Evolutionary conservation across 2,113 vertebrate genomes (phyloP), one percentile per base, ranked within the genome.

Genomic region (Cochlearius cochlearius): DNA sequence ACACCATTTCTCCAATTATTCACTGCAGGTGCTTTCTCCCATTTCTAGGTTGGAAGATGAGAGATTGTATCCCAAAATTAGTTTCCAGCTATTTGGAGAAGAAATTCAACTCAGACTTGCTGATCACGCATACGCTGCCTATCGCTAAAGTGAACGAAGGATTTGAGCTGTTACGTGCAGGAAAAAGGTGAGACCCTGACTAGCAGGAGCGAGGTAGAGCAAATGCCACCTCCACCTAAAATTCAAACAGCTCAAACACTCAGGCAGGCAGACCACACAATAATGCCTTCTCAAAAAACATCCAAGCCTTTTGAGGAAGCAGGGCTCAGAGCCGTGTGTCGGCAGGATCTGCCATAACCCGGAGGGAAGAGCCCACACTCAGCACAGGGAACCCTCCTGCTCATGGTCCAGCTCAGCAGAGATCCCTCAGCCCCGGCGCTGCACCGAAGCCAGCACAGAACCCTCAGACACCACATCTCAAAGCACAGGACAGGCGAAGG

Each of bases 21-120:
- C 47, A 87, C 72, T 20, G 16, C 3, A 1, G 14, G 6, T 38
- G 11, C 5, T n/a, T 41, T 76, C 63, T 59, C 83, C 79, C 9
- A 0, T 77, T 86, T 86, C 53, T 77, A 98, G 97, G 97, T 19
- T 98, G 94, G 92, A 98, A 95, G 52, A 7, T 0, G 3, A 97
- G 45, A 98, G 97, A 97, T 3, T 9, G 3, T 2, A 94, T 99
- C 11, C 98, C 99, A 25, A 98, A 98, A 87, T 95, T 99, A 89
- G 98, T 99, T 71, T 97, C 98, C 15, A 98, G 98, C 93, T 99
- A 99, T 77, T 96, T 99, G 98, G 98, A 89, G 64, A 99, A 98
- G 91, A 99, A 99, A 93, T 96, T 99, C 92, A 99, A 99, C 95
- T 96, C 96, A 92, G 99, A 99, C n/a, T 94, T 98, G 95, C 98